A percentile compares a stretch with the other conserved stretches of the same genome.
phyloP scores from a whole-genome alignment of 2,888 invertebrate genomes.

The Pheosia gnoma region DNA sequence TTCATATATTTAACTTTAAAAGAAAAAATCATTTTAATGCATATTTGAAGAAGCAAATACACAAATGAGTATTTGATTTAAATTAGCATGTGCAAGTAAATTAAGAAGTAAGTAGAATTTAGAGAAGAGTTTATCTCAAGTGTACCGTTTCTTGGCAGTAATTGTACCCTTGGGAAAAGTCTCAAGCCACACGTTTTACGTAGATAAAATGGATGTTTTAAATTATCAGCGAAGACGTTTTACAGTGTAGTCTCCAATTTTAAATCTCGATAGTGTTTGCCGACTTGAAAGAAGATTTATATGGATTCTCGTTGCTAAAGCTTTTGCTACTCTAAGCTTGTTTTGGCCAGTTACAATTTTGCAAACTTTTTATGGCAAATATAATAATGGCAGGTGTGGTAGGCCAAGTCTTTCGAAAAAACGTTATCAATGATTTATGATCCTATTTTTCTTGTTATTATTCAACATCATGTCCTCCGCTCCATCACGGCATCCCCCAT shows the following conservation, averaged over 20 bases:
- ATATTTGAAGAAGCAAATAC: conserved; percentile 25
- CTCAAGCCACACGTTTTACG: conserved; percentile 39
- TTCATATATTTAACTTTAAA: neutral
- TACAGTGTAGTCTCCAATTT: conserved; percentile 3
- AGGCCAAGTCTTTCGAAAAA: too few relatives aligned
- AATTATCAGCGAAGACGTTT: conserved; percentile 17
- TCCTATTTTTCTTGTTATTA: neutral
- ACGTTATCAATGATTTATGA: too few relatives aligned
- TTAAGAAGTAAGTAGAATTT: conserved; percentile 52
- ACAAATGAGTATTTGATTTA: conserved; percentile 46
- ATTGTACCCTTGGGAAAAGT: conserved; percentile 50
- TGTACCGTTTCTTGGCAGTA: conserved; percentile 52
- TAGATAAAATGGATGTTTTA: conserved; percentile 30
- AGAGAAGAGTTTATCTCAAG: conserved; percentile 50
- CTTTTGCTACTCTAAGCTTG: neutral
- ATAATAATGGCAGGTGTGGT: too few relatives aligned
- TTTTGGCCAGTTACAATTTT: too few relatives aligned
- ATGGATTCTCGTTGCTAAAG: too few relatives aligned
- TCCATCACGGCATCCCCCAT: conserved; percentile 29
- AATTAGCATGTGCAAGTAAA: conserved; percentile 51
- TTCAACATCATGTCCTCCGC: conserved; percentile 16
- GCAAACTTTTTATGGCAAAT: too few relatives aligned
- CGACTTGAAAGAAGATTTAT: too few relatives aligned
- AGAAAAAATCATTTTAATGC: neutral
- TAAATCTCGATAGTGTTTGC: neutral